Base-by-base conservation (phyloP, 2,113 vertebrate genomes). In the Elachura formosa region DNA sequence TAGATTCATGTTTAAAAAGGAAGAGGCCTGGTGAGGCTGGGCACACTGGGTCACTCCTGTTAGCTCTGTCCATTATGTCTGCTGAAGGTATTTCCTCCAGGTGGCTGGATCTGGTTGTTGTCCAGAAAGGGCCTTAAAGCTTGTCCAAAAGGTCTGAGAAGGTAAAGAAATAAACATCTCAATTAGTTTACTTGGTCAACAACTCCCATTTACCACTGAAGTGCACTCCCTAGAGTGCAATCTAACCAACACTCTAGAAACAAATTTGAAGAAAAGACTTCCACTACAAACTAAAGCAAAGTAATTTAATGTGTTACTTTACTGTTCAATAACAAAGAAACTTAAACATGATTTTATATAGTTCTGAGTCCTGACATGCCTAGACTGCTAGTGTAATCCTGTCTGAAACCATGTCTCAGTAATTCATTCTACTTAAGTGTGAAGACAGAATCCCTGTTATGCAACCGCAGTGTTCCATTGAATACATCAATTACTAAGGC, bases 61-160 rank as follows among this genome's bases (percentile, higher is more conserved):
- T 99, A 99, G 97, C 98, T 98, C 91, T 98, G 99, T 95, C 98
- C 98, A 17, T 98, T 98, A 63, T 98, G 98, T 95, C 98, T 98
- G 96, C 97, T 98, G 95, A 99, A 97, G 51, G 96, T 97, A 97
- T 95, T 99, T 88, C 98, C 98, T 94, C 98, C 99, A 0, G 98
- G 98, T 73, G 99, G 99, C 87, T 98, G 98, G 94, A 99, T 98
- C 94, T 96, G 97, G 82, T 99, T 96, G 93, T 98, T 98, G 83
- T 99, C 98, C 97, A 99, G 97, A 36, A 99, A 82, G 41, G 99
- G 99, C 85, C 98, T 98, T 92, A 99, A 98, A 41, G 98, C 98
- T 97, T 99, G 99, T 97, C 99, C 99, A 80, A 99, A 99, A 36
- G 99, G 99, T 96, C 99, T 99, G 95, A 26, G 66, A 92, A 82